These are phyloP conservation scores for Cairina moschata DNA, from an alignment of 2,113 vertebrate genomes.

Conservation along the genomic window DNA sequence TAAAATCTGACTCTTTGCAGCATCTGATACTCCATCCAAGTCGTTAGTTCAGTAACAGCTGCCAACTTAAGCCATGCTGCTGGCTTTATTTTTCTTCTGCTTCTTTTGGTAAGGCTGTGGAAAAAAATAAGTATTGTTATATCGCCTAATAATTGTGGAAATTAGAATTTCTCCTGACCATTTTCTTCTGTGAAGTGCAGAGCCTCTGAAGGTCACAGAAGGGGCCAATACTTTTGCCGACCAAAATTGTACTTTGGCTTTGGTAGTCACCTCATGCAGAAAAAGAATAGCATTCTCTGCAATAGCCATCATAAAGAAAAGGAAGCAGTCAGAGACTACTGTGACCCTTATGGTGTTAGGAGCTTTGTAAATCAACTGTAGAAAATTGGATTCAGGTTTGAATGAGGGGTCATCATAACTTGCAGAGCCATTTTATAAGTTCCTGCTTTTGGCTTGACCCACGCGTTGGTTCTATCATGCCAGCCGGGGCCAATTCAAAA, in stretches of 20 bases:
- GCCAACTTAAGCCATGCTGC: not conserved
- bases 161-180: not conserved
- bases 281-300: not conserved
- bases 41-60: not conserved
- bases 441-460: not conserved
- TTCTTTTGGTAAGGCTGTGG: not conserved
- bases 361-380: not conserved
- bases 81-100: not conserved
- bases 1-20: not conserved
- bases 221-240: not conserved
- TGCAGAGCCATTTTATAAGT: fast-evolving
- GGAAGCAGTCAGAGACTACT: not conserved
- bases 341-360: not conserved
- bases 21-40: not conserved
- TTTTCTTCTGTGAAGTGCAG: not conserved
- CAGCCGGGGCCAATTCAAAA: not conserved
- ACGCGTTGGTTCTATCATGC: not conserved
- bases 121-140: not conserved
- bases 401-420: fast-evolving
- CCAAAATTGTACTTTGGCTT: not conserved
- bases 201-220: not conserved
- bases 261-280: not conserved
- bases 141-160: not conserved
- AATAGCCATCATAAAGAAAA: not conserved
- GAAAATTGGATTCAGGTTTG: not conserved